Evolutionary conservation across 2,888 invertebrate species (phyloP), one percentile per base, ranked within the genome.

Genomic region (Euplexia lucipara): DNA sequence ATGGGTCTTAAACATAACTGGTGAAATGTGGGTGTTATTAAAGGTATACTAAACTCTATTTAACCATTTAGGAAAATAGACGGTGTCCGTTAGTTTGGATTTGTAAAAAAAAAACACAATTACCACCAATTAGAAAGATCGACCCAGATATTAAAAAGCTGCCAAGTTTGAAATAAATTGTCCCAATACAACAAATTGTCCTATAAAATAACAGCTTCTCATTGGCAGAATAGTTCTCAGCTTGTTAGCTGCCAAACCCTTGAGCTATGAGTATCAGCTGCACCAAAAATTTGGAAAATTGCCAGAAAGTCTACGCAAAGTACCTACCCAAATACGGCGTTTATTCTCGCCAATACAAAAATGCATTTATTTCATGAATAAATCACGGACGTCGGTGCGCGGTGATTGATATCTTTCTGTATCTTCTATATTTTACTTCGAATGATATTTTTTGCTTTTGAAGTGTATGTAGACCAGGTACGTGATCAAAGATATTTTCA

Each of bases 331-430:
- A 67, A 64, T 26, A n/a, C 45, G 32, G 22, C 53, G 61, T 47
- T 6, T 57, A 65, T 67, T 74, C 45, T 22, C 45, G 34, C 41
- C 34, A 51, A 65, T 59, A 61, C 59, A 54, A 58, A 79, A 72
- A 65, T 75, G 62, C 64, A 71, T 71, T 47, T 45, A 71, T 71
- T 47, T 45, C 45, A 52, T 44, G 56, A 68, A n/a, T n/a, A n/a
- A n/a, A n/a, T 79, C 76, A 79, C 79, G 70, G 64, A 58, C 71
- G 58, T 35, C 30, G 7, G 45, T 32, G 56, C 41, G 18, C n/a
- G 41, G 14, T 32, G 35, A 32, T 20, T 45, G 30, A 4, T 10
- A 3, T 9, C 26, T 30, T 3, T 20, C 7, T 22, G 57, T 52
- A 58, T 57, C 39, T 48, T 42, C 56, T 66, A 45, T 67, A 35